Percentiles rank a stretch among this genome's conserved stretches.
Evolutionary conservation across 2,113 vertebrate species (phyloP).

Genomic region (Xenotilapia caudafasciata): DNA sequence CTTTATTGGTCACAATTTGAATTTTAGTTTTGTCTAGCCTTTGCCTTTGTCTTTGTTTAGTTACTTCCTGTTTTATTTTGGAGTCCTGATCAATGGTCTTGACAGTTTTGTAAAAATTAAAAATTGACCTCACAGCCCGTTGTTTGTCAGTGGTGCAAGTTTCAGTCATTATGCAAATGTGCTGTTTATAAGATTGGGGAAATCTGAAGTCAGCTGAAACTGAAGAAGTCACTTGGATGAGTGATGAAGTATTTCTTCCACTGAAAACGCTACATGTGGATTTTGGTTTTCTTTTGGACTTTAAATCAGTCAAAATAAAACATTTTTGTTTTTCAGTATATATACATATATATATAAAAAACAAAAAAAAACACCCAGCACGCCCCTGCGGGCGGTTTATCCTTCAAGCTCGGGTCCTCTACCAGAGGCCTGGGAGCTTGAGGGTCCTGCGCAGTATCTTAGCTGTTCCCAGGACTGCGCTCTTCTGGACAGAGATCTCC

Average conservation of each 20-base stretch:
- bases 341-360: neutral
- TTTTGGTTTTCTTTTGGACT: neutral
- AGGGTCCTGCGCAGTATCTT: no score
- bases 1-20: neutral
- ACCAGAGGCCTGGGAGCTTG: no score
- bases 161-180: neutral
- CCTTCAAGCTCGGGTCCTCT: no score
- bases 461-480: no score
- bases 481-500: no score
- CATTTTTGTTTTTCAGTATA: neutral
- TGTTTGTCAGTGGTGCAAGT: accelerated
- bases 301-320: neutral
- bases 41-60: neutral
- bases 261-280: accelerated
- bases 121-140: neutral
- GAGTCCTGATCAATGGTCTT: neutral
- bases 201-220: neutral
- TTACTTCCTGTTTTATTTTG: neutral
- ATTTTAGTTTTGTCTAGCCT: neutral
- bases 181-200: neutral
- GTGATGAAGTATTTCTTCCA: neutral
- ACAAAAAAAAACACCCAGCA: neutral
- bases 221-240: neutral
- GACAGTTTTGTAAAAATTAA: neutral
- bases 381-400: no score